These are phyloP conservation scores for Andrena fulva DNA, from an alignment of 2,888 invertebrate species.

Conservation along the genomic window DNA sequence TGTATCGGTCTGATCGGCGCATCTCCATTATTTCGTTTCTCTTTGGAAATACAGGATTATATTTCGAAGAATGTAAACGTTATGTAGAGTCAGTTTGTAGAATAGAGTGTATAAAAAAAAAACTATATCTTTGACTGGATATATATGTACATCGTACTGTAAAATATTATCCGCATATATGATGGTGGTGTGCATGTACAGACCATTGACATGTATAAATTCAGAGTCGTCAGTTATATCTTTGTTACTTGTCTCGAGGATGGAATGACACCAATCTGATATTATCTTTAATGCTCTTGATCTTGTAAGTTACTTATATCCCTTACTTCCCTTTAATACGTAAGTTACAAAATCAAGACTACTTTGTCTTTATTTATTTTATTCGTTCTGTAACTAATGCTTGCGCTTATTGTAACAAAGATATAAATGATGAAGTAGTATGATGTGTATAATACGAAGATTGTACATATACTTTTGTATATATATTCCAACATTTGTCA, in stretches of 20 bases:
- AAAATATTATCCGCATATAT: conserved; percentile 66
- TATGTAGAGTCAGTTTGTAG: conserved; percentile 67
- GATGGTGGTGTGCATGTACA: conserved; percentile 66
- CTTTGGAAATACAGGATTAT: conserved; percentile 29
- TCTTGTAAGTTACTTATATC: conserved; percentile 24
- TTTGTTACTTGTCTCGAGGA: conserved; percentile 44
- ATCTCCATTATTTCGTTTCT: conserved; percentile 31
- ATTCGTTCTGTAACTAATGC: conserved; percentile 8
- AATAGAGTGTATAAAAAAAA: conserved; percentile 65
- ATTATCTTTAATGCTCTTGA: conserved; percentile 22
- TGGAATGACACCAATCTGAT: conserved; percentile 26
- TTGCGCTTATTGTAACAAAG: conserved; percentile 47
- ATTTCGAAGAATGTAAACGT: conserved; percentile 54
- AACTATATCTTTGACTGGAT: conserved; percentile 50
- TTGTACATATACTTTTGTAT: conserved; percentile 78
- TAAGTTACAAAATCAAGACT: conserved; percentile 18
- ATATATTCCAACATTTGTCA: conserved; percentile 74
- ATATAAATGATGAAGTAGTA: conserved; percentile 65
- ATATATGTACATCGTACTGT: conserved; percentile 72
- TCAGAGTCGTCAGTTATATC: conserved; percentile 57
- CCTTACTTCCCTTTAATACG: conserved; percentile 10
- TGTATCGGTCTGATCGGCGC: conserved; percentile 35
- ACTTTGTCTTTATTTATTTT: conserved; percentile 38
- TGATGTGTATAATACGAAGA: conserved; percentile 73
- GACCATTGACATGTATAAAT: conserved; percentile 59